Base-by-base conservation (phyloP, 2,888 invertebrate genomes). In the Amaurobius ferox region DNA sequence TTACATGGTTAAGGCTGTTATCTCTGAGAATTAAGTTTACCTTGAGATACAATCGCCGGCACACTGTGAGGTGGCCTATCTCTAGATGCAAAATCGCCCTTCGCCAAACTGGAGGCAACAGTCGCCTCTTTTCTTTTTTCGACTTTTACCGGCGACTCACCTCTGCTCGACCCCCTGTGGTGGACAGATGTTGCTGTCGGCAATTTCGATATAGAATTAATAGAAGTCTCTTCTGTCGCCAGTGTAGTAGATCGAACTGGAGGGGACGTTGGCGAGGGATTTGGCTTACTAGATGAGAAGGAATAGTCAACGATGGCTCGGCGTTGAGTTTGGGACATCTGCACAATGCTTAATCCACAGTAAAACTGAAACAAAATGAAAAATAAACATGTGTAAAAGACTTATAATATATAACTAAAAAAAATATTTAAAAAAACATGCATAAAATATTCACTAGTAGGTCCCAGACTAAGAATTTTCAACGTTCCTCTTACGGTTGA, bases 131-230 rank as follows among this genome's bases (percentile, higher is more conserved):
- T 64, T 1, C 1, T 29, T 23, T 61, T 61, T 5, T 16, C n/a
- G n/a, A 23, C 61, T 48, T n/a, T 7, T 3, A 61, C 61, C 16
- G 39, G 61, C 28, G 78, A 79, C 70, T 79, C 44, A 40, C 78
- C 70, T 73, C 66, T 32, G 13, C 32, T 61, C 6, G 78, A 26
- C 0, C 26, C n/a, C 7, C 71, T 71, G n/a, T n/a, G n/a, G n/a
- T 9, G 44, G 1, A 66, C 16, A 2, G 62, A 28, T 5, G 71
- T 19, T 7, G 71, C 48, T 5, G 66, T 66, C 7, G 35, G 44
- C 5, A 35, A 35, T 26, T 39, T 85, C 23, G 77, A 85, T 16
- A 85, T 85, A 23, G 76, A 9, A 66, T 85, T 85, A 19, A 44
- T n/a, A 7, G 83, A 77, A 0, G 29, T 67, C 23, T 77, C 83